A percentile compares a stretch with the other conserved stretches of the same genome.
phyloP scores from a whole-genome alignment of 2,888 invertebrate species.

The Pristionchus arcanus region DNA sequence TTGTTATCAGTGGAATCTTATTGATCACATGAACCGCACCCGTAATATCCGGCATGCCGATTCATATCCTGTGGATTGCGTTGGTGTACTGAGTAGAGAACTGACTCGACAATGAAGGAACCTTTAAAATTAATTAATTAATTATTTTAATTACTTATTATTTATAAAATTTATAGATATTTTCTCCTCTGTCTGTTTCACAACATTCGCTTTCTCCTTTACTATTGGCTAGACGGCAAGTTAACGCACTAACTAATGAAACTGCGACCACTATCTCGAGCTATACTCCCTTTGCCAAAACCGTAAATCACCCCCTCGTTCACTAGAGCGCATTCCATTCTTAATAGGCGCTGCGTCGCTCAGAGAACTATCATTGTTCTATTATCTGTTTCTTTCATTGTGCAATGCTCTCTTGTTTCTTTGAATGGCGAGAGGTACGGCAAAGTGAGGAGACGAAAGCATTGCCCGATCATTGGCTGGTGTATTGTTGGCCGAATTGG shows the following conservation, averaged over 20 bases:
- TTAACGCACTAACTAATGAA: neutral
- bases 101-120: constrained; percentile 66
- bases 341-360: neutral
- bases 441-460: no score
- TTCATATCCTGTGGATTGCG: constrained; percentile 63
- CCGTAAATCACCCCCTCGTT: neutral
- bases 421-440: no score
- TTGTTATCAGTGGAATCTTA: neutral
- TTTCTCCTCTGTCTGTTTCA: no score
- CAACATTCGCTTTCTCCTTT: no score
- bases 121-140: neutral
- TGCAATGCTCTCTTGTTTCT: no score
- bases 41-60: constrained; percentile 66
- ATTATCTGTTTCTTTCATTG: neutral
- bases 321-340: neutral
- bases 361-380: neutral
- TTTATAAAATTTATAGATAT: no score
- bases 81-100: constrained; percentile 68
- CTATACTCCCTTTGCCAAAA: neutral
- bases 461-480: neutral
- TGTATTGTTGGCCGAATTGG: constrained; percentile 20
- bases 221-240: no score
- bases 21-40: constrained; percentile 54
- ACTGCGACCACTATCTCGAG: neutral
- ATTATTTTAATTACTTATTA: no score